Conservation (phyloP, 2,113 vertebrate species). For the Upupa epops region DNA sequence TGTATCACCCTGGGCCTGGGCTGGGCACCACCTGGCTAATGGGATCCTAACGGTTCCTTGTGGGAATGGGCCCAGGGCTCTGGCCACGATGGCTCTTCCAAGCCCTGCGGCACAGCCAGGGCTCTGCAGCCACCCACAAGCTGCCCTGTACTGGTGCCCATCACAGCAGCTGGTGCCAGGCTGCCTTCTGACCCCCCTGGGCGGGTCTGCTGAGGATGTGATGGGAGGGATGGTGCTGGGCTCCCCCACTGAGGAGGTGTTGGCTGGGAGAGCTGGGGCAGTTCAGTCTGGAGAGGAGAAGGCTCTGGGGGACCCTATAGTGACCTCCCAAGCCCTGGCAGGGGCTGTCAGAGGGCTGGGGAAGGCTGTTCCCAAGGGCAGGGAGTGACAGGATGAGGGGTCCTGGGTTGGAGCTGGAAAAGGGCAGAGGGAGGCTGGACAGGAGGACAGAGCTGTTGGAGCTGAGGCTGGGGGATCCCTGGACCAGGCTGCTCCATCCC, state of each 20-base stretch:
- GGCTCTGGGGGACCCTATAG: too few relatives aligned
- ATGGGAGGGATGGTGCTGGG: neutral
- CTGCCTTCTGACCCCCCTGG: neutral
- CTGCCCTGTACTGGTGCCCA: rapidly evolving
- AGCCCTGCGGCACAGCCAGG: rapidly evolving
- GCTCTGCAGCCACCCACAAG: neutral
- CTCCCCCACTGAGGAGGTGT: neutral
- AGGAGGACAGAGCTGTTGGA: too few relatives aligned
- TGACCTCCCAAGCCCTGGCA: too few relatives aligned
- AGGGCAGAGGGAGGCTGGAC: too few relatives aligned
- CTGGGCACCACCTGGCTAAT: neutral
- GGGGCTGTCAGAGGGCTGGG: too few relatives aligned
- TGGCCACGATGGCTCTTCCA: rapidly evolving
- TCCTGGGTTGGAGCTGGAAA: too few relatives aligned
- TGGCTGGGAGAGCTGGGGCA: neutral
- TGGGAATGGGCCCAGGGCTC: neutral
- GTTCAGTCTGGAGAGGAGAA: too few relatives aligned
- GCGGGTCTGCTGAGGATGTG: neutral
- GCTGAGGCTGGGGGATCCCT: too few relatives aligned
- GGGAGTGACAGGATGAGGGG: too few relatives aligned
- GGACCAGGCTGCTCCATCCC: too few relatives aligned
- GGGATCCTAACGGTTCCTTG: conserved; percentile 44
- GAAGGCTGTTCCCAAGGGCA: too few relatives aligned
- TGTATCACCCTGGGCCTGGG: neutral
- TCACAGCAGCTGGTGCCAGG: rapidly evolving